Conservation (phyloP, 2,797 vertebrate species). For the Pseudochirops corinnae region DNA sequence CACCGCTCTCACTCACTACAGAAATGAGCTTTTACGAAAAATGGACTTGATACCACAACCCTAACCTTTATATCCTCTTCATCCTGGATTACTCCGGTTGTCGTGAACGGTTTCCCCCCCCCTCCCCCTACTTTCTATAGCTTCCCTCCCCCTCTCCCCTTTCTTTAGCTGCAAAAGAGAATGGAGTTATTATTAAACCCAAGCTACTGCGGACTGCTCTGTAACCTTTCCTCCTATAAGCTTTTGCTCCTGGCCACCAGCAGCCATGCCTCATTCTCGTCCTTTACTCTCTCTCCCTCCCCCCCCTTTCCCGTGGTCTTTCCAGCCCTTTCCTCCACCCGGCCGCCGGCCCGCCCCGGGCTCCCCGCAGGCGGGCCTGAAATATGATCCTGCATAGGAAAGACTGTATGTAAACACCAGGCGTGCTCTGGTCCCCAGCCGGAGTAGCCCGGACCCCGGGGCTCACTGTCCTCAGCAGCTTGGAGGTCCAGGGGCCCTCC, state of each 20-base stretch:
- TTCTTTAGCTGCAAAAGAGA: neutral
- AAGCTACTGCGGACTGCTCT: neutral
- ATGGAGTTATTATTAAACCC: neutral
- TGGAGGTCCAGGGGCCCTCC: conserved; percentile 38
- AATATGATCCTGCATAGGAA: conserved; percentile 81
- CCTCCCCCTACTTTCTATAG: neutral
- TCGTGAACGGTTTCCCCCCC: neutral
- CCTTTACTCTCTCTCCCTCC: neutral
- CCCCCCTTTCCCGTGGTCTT: neutral
- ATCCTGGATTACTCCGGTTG: neutral
- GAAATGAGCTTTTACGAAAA: neutral
- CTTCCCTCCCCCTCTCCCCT: neutral
- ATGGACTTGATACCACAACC: neutral
- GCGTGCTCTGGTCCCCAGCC: conserved; percentile 72
- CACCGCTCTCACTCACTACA: neutral
- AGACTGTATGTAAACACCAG: conserved; percentile 80
- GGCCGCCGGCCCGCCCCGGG: conserved; percentile 71
- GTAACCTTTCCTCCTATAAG: neutral
- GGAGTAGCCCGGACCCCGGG: conserved; percentile 66
- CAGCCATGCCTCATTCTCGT: neutral
- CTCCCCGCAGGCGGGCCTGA: conserved; percentile 75
- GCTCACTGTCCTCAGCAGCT: conserved; percentile 55
- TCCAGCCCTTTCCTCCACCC: conserved; percentile 66
- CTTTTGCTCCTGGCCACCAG: neutral
- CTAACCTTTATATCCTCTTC: neutral